Evolutionary conservation across 1,140 invertebrate species (phyloP).

Genomic region (Heliothis subflexa): DNA sequence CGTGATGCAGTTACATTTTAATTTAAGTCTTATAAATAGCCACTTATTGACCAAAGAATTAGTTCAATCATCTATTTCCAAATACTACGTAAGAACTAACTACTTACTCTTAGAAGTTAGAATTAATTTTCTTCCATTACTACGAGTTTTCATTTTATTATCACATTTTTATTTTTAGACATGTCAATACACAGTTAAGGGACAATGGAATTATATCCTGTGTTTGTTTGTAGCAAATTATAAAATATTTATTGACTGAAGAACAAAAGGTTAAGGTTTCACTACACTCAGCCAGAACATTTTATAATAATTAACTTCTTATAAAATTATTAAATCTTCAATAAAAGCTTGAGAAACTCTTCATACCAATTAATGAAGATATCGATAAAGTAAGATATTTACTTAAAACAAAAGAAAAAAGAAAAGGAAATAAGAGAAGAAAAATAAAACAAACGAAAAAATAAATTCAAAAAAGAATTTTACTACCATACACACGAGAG

Average conservation of each 20-base stretch:
- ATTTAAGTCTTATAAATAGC: background rate
- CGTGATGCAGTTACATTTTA: background rate
- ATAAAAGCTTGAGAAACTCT: no score
- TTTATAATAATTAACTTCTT: no score
- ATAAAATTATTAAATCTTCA: no score
- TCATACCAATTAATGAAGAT: no score
- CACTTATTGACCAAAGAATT: background rate
- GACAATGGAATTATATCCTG: background rate
- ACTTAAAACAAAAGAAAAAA: background rate
- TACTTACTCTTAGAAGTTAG: constrained; percentile 12
- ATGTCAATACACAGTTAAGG: background rate
- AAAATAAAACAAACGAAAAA: constrained; percentile 43
- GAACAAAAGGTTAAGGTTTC: no score
- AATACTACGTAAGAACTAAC: constrained; percentile 16
- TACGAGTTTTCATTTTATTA: constrained; percentile 30
- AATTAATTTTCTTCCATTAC: constrained; percentile 7
- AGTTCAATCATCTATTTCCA: constrained; percentile 18
- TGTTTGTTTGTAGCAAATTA: no score
- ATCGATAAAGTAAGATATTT: background rate
- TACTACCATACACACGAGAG: constrained; percentile 38
- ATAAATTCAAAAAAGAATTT: constrained; percentile 44
- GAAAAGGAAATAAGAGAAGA: background rate
- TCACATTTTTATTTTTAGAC: constrained; percentile 35
- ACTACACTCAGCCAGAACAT: no score
- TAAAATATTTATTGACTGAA: no score